These are phyloP conservation scores for Hedya salicella DNA, from an alignment of 2,888 invertebrate genomes.

Conservation along the genomic window DNA sequence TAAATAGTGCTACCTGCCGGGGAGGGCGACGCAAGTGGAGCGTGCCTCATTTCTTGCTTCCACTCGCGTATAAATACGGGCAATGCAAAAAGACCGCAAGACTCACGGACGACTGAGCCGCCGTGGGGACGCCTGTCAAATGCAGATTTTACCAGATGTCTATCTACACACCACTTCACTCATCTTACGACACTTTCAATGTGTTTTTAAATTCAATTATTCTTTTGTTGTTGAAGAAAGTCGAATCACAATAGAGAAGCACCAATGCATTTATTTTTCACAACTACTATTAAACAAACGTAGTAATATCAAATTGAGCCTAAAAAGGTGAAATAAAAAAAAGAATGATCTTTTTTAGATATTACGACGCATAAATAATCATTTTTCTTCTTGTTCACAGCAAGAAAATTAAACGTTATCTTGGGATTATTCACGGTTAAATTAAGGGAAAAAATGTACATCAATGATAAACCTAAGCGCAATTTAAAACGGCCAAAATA, in stretches of 20 bases:
- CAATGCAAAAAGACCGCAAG: conserved; percentile 71
- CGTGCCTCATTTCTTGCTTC: conserved; percentile 71
- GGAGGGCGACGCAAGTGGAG: conserved; percentile 70
- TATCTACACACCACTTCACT: conserved; percentile 11
- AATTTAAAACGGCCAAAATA: too few relatives aligned
- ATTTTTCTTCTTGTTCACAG: too few relatives aligned
- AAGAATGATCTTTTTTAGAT: too few relatives aligned
- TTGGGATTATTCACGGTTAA: too few relatives aligned
- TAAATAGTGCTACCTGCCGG: conserved; percentile 56
- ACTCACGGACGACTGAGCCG: conserved; percentile 67
- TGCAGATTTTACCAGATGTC: conserved; percentile 45
- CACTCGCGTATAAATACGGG: conserved; percentile 65
- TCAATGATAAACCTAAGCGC: too few relatives aligned
- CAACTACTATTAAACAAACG: too few relatives aligned
- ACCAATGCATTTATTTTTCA: too few relatives aligned
- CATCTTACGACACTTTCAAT: conserved; percentile 17
- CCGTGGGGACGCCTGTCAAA: conserved; percentile 48
- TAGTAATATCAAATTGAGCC: too few relatives aligned
- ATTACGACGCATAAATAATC: too few relatives aligned
- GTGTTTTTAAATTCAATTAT: conserved; percentile 10
- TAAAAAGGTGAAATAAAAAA: too few relatives aligned
- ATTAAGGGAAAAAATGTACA: too few relatives aligned
- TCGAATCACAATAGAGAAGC: conserved; percentile 16
- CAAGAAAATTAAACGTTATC: too few relatives aligned
- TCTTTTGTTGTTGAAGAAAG: conserved; percentile 17